phyloP scores from a whole-genome alignment of 2,797 vertebrate genomes.

The Acrossocheilus fasciatus region DNA sequence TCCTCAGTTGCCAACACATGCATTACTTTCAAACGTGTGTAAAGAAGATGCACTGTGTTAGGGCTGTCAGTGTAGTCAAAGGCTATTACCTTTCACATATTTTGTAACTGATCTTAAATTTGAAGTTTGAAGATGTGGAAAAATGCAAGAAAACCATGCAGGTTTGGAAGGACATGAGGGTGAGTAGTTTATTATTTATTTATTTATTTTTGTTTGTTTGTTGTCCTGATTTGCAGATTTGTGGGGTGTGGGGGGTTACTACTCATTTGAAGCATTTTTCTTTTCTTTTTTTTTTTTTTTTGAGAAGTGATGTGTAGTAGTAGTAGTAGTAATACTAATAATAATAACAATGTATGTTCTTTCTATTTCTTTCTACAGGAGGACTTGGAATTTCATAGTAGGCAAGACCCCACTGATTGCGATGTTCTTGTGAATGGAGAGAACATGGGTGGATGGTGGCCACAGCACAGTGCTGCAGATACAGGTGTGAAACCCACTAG shows the following conservation, averaged over 20 bases:
- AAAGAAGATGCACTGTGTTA: not conserved
- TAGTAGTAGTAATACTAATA: not conserved
- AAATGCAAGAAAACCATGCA: not conserved
- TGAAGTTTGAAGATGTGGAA: conserved; percentile 4
- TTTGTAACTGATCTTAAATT: not conserved
- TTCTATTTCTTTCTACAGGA: conserved; percentile 74
- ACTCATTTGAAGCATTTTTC: not conserved
- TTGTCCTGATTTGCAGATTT: not conserved
- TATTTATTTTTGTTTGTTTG: too few species aligned
- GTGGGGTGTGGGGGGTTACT: not conserved
- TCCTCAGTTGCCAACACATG: not conserved
- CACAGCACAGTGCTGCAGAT: conserved; percentile 89
- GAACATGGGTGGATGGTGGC: conserved; percentile 99
- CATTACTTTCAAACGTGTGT: not conserved
- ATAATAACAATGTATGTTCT: not conserved
- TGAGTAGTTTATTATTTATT: not conserved
- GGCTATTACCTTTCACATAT: not conserved
- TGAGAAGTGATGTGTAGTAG: not conserved
- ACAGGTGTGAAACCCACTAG: conserved; percentile 90
- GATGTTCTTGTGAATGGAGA: conserved; percentile 86
- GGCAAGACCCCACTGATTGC: conserved; percentile 74
- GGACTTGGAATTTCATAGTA: conserved; percentile 83
- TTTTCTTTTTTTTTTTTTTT: not conserved
- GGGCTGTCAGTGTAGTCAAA: not conserved
- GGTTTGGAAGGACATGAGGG: conserved; percentile 30